Evolutionary conservation across 2,797 vertebrate species (phyloP).

Genomic region (Pitangus sulphuratus): DNA sequence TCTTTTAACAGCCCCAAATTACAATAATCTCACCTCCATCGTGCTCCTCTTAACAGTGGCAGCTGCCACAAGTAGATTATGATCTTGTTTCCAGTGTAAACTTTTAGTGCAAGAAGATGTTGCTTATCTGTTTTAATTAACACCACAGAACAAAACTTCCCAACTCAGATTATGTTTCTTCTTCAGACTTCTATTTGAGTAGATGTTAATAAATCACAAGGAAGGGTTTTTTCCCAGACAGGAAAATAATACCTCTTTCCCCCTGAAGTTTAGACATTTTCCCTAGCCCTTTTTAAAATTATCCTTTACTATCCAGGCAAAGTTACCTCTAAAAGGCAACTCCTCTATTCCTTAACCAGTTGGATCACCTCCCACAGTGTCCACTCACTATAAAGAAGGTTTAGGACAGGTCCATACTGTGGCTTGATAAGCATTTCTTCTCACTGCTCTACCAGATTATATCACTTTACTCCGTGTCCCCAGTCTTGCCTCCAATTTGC

Average conservation of each 20-base stretch:
- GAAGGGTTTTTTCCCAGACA: neutral
- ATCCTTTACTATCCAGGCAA: neutral
- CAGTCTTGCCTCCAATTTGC: neutral
- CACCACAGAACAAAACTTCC: neutral
- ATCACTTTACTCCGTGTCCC: neutral
- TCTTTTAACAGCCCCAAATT: neutral
- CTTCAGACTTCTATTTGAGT: neutral
- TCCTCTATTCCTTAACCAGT: neutral
- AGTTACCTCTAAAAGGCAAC: neutral
- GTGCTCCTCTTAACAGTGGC: neutral
- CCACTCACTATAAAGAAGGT: neutral
- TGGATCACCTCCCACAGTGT: neutral
- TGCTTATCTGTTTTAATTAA: neutral
- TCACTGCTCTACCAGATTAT: neutral
- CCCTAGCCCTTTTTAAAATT: neutral
- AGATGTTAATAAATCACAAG: neutral
- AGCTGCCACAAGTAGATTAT: neutral
- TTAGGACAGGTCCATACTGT: neutral
- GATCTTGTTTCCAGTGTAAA: neutral
- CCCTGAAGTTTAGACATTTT: neutral
- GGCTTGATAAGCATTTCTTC: neutral
- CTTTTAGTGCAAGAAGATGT: neutral
- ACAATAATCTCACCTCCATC: neutral
- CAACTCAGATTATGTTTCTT: neutral
- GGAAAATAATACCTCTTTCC: neutral